Evolutionary conservation across 2,888 invertebrate genomes (phyloP).

Genomic region (Xanthorhoe designata): DNA sequence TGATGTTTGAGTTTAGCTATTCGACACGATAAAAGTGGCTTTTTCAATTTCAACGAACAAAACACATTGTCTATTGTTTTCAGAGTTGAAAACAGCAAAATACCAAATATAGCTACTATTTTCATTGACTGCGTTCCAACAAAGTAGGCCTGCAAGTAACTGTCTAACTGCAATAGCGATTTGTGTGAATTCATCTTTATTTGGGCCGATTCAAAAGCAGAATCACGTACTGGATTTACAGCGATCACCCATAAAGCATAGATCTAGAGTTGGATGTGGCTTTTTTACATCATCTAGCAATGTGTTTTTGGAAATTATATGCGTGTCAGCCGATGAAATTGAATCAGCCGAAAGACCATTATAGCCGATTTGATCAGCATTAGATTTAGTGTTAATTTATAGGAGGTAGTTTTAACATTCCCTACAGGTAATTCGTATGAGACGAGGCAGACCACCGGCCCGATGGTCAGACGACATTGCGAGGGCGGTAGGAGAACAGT

Average conservation of each 20-base stretch:
- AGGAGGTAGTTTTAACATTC: too few species aligned
- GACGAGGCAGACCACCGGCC: too few species aligned
- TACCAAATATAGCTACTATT: not conserved
- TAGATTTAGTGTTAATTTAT: not conserved
- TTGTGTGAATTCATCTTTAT: constrained; percentile 20
- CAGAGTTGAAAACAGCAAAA: not conserved
- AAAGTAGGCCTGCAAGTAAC: constrained; percentile 3
- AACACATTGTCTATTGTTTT: not conserved
- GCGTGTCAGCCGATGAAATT: not conserved
- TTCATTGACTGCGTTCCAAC: not conserved
- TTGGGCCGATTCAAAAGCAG: constrained; percentile 25
- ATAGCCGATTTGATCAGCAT: not conserved
- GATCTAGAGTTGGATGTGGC: not conserved
- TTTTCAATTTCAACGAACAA: not conserved
- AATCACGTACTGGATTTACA: constrained; percentile 25
- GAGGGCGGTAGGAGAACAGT: too few species aligned
- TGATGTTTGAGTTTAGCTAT: too few species aligned
- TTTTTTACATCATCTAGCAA: constrained; percentile 1
- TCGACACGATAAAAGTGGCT: too few species aligned
- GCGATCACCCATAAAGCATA: constrained; percentile 14
- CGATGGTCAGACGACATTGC: too few species aligned
- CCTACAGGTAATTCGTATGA: too few species aligned
- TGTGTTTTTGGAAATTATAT: not conserved
- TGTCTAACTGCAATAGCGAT: constrained; percentile 9
- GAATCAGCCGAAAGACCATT: not conserved